Evolutionary conservation across 2,888 invertebrate genomes (phyloP).

Genomic region (Lepidochrysops patricia): DNA sequence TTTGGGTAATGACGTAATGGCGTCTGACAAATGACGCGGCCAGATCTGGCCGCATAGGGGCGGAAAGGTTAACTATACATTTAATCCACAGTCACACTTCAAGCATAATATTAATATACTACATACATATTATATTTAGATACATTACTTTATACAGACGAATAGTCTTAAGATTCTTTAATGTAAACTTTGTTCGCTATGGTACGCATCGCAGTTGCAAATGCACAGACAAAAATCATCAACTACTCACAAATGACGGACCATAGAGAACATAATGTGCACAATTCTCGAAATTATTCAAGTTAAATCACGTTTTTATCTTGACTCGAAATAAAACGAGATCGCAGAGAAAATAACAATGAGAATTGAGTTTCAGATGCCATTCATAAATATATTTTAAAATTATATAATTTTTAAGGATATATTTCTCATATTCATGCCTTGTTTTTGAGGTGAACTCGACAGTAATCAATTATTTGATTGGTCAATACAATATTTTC

Average conservation of each 20-base stretch:
- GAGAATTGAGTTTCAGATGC: too few relatives aligned
- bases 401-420: slow-evolving; percentile 8
- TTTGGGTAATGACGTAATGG: too few relatives aligned
- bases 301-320: too few relatives aligned
- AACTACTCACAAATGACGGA: slow-evolving; percentile 1
- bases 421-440: slow-evolving; percentile 1
- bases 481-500: too few relatives aligned
- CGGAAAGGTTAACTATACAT: too few relatives aligned
- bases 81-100: slow-evolving; percentile 27
- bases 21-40: too few relatives aligned
- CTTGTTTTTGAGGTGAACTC: too few relatives aligned
- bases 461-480: too few relatives aligned
- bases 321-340: too few relatives aligned
- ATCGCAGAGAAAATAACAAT: too few relatives aligned
- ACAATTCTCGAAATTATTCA: too few relatives aligned
- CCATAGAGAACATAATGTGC: slow-evolving; percentile 3
- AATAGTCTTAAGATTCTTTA: slow-evolving; percentile 39
- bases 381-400: slow-evolving; percentile 16
- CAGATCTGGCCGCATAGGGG: too few relatives aligned
- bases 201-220: neutral
- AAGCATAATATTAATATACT: slow-evolving; percentile 47
- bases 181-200: slow-evolving; percentile 5
- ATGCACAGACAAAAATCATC: neutral
- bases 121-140: slow-evolving; percentile 36
- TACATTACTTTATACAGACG: slow-evolving; percentile 52